Percentiles rank a stretch among this genome's conserved stretches.
Conservation (phyloP, 2,113 vertebrate genomes). For the Siniperca chuatsi region DNA sequence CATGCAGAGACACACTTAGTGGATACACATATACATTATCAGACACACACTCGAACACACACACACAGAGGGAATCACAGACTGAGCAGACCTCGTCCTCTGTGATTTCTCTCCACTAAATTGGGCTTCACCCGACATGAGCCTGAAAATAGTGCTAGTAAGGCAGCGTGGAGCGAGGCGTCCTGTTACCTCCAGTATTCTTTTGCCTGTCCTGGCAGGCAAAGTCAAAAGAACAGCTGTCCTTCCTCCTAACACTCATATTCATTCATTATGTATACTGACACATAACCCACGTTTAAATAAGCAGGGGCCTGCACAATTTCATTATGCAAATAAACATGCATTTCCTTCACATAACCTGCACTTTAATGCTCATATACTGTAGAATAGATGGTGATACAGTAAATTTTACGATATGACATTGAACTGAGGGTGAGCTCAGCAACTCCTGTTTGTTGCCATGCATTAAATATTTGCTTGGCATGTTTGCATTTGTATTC, state of each 20-base stretch:
- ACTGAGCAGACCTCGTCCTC: constrained; percentile 26
- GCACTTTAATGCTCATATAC: background rate
- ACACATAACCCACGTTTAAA: constrained; percentile 10
- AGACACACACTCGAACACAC: background rate
- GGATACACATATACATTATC: background rate
- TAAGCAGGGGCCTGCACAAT: background rate
- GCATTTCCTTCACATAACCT: background rate
- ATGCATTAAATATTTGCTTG: constrained; percentile 3
- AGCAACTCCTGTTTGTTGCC: background rate
- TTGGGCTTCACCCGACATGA: constrained; percentile 1
- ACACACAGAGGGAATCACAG: constrained; percentile 14
- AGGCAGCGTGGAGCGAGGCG: constrained; percentile 4
- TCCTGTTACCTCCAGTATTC: constrained; percentile 35
- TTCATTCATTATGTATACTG: constrained; percentile 36
- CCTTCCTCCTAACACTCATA: constrained; percentile 9
- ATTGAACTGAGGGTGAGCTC: background rate
- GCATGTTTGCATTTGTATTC: background rate
- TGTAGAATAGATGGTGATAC: background rate
- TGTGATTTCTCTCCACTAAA: constrained; percentile 38
- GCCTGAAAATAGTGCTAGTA: constrained; percentile 39
- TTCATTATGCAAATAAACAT: constrained; percentile 13
- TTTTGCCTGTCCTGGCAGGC: constrained; percentile 22
- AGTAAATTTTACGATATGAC: background rate
- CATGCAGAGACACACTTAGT: background rate
- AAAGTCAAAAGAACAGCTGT: constrained; percentile 38